phyloP scores from a whole-genome alignment of 2,113 vertebrate genomes.

The Silurus meridionalis region DNA sequence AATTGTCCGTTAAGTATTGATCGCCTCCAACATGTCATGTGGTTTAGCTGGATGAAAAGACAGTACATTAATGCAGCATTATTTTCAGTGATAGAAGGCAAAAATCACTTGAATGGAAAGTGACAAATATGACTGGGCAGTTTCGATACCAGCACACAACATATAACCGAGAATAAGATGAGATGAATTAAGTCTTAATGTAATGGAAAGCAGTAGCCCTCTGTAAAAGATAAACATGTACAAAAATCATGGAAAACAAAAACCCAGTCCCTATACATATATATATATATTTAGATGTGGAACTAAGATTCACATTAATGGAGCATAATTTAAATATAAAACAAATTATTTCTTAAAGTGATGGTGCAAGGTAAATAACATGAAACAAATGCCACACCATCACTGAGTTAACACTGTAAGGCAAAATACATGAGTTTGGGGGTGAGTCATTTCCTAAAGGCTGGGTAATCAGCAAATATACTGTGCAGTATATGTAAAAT shows the following conservation, averaged over 20 bases:
- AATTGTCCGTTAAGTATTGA: slow-evolving; percentile 32
- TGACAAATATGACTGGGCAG: slow-evolving; percentile 31
- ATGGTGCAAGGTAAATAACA: slow-evolving; percentile 27
- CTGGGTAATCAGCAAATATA: slow-evolving; percentile 83
- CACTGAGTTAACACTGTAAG: slow-evolving; percentile 23
- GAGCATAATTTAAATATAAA: slow-evolving; percentile 42
- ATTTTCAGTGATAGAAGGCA: slow-evolving; percentile 40
- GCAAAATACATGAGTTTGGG: slow-evolving; percentile 36
- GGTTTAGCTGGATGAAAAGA: slow-evolving; percentile 42
- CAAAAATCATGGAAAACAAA: background rate
- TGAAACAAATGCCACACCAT: slow-evolving; percentile 18
- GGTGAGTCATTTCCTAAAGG: slow-evolving; percentile 64
- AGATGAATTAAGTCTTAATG: slow-evolving; percentile 26
- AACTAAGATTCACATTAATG: slow-evolving; percentile 14
- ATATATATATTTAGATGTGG: slow-evolving; percentile 20
- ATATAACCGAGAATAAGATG: slow-evolving; percentile 14
- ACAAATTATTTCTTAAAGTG: slow-evolving; percentile 17
- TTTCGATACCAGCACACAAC: slow-evolving; percentile 33
- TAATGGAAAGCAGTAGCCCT: slow-evolving; percentile 39
- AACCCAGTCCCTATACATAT: background rate
- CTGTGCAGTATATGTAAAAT: slow-evolving; percentile 79
- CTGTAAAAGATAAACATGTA: slow-evolving; percentile 30
- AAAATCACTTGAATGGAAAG: slow-evolving; percentile 39
- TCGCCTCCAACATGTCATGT: slow-evolving; percentile 34
- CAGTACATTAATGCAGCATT: slow-evolving; percentile 48